A percentile compares a stretch with the other conserved stretches of the same genome.
Conservation (phyloP, 1,140 invertebrate genomes). For the Bombus breviceps region DNA sequence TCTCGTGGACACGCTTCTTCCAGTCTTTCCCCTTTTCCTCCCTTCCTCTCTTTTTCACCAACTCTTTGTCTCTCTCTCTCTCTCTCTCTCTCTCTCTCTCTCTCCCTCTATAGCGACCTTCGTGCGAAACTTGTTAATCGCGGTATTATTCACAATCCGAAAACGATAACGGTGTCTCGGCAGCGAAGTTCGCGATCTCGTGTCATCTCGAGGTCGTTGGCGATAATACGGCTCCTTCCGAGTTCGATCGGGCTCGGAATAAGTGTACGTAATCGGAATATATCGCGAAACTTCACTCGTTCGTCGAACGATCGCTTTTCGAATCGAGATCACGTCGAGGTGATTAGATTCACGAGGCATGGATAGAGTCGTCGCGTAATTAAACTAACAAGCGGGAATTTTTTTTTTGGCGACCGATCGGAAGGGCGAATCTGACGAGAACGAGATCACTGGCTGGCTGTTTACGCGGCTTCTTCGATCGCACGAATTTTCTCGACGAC, state of each 20-base stretch:
- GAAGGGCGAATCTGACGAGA: not conserved
- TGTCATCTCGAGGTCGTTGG: not conserved
- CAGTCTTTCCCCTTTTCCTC: not conserved
- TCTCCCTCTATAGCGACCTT: no score
- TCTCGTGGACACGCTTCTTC: not conserved
- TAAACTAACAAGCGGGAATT: not conserved
- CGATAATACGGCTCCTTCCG: not conserved
- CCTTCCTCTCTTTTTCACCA: not conserved
- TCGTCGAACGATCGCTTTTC: no score
- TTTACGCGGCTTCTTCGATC: not conserved
- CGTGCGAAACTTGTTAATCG: constrained; percentile 24
- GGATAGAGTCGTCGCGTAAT: no score
- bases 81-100: not conserved
- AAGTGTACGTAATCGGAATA: not conserved
- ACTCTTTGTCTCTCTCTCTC: not conserved
- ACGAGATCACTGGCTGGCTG: not conserved
- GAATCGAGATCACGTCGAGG: not conserved
- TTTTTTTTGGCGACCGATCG: not conserved
- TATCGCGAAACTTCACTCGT: not conserved
- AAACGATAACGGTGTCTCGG: constrained; percentile 36
- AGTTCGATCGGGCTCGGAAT: not conserved
- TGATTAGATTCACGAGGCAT: not conserved
- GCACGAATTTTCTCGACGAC: not conserved
- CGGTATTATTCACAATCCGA: constrained; percentile 44
- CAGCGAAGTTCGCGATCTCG: not conserved